phyloP scores from a whole-genome alignment of 92 coral and sea anemone species.

The Scolanthus callimorphus region DNA sequence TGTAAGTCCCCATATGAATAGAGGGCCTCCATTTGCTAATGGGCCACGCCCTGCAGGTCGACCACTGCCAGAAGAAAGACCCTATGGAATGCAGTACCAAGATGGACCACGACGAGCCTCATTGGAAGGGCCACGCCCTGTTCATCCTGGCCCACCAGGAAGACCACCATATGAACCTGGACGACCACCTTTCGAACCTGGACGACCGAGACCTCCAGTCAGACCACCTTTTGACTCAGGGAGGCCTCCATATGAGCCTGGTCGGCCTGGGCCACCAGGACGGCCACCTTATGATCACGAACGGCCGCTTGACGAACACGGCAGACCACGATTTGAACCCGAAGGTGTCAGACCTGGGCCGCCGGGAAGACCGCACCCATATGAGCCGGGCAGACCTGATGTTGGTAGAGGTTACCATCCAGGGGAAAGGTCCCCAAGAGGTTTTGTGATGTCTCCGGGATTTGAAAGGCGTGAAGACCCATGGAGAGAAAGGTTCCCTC shows the following conservation, averaged over 20 bases:
- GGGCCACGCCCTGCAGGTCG: conserved; percentile 12
- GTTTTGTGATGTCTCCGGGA: conserved; percentile 6
- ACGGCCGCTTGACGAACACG: conserved; percentile 5
- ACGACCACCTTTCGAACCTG: background rate
- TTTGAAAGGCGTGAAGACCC: conserved; percentile 26
- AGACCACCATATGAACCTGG: conserved; percentile 4
- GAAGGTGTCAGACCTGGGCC: conserved; percentile 10
- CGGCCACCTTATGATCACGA: conserved; percentile 3
- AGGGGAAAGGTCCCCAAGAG: background rate
- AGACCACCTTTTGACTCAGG: conserved; percentile 12
- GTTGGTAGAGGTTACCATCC: conserved; percentile 6
- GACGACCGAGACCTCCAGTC: conserved; percentile 20
- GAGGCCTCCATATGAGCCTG: conserved; percentile 22
- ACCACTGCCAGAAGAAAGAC: conserved; percentile 18
- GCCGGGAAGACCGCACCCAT: conserved; percentile 34
- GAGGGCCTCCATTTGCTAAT: background rate
- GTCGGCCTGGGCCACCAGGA: conserved; percentile 3
- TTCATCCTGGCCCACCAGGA: conserved; percentile 23
- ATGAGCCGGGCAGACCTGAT: conserved; percentile 2
- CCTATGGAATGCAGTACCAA: conserved; percentile 1
- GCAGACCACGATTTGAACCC: conserved; percentile 14
- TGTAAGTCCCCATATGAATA: conserved; percentile 5
- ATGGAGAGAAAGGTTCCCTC: conserved; percentile 27
- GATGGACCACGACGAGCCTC: conserved; percentile 8
- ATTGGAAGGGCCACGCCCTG: conserved; percentile 8